Conservation (phyloP, 1,140 invertebrate genomes). For the Zophobas morio region DNA sequence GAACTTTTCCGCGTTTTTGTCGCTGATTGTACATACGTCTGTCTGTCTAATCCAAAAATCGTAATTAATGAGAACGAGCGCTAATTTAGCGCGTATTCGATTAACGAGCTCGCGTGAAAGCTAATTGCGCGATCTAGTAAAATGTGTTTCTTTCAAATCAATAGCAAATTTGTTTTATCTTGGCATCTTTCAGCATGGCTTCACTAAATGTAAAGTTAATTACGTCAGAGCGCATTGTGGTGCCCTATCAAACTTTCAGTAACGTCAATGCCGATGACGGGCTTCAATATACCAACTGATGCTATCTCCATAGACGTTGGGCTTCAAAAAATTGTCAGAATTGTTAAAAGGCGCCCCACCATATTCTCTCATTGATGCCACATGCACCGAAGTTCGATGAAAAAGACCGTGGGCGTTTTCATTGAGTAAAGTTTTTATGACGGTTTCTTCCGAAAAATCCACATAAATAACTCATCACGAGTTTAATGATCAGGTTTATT, state of each 20-base stretch:
- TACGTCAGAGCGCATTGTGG: slow-evolving; percentile 43
- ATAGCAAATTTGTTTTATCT: slow-evolving; percentile 42
- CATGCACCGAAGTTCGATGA: background rate
- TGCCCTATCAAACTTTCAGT: slow-evolving; percentile 34
- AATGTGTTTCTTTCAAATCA: slow-evolving; percentile 22
- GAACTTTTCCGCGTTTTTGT: no score
- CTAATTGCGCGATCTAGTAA: background rate
- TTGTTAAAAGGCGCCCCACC: slow-evolving; percentile 12
- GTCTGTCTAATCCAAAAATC: background rate
- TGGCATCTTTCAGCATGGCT: slow-evolving; percentile 25
- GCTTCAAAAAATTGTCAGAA: slow-evolving; percentile 24
- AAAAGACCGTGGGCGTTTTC: background rate
- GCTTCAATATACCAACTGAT: slow-evolving; percentile 21
- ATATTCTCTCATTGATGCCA: slow-evolving; percentile 10
- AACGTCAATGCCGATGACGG: slow-evolving; percentile 34
- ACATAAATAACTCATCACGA: background rate
- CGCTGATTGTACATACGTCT: background rate
- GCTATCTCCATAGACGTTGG: slow-evolving; percentile 21
- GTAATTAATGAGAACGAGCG: background rate
- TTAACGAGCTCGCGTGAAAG: background rate
- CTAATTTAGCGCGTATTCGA: background rate
- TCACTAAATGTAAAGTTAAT: slow-evolving; percentile 47
- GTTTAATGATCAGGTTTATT: no score
- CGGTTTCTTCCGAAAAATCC: background rate
- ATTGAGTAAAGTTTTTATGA: background rate